Conservation (phyloP, 2,888 invertebrate genomes). For the Drosophila planitibia region DNA sequence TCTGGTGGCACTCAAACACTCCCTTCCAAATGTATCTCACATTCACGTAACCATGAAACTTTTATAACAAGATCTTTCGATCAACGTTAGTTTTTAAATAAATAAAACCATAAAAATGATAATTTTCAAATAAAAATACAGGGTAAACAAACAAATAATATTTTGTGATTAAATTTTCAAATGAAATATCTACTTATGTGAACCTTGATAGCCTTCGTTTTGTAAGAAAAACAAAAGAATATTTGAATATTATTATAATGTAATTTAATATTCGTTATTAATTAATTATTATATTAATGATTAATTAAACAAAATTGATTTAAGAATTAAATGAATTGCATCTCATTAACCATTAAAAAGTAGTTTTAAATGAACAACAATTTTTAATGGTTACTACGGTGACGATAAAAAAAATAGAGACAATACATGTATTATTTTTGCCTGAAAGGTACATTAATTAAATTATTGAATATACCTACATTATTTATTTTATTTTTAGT, state of each 20-base stretch:
- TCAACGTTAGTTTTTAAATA: background rate
- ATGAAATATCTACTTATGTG: background rate
- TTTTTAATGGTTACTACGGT: background rate
- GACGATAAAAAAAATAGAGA: background rate
- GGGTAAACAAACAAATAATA: background rate
- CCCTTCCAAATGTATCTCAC: background rate
- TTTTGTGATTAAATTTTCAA: background rate
- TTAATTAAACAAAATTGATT: background rate
- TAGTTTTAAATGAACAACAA: background rate
- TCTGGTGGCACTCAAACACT: background rate
- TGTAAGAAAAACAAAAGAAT: background rate
- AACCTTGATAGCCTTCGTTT: too few relatives aligned
- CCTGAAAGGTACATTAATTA: background rate
- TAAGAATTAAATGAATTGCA: background rate
- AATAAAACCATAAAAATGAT: background rate
- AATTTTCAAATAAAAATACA: background rate
- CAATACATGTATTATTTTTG: too few relatives aligned
- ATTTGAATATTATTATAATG: background rate
- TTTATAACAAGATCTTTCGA: background rate
- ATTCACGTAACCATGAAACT: background rate
- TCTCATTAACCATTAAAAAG: constrained; percentile 2
- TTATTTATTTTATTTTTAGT: background rate
- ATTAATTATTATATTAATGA: too few relatives aligned
- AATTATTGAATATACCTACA: background rate
- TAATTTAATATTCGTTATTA: background rate